These are phyloP conservation scores for Gallinago jamesoni DNA, from an alignment of 2,113 vertebrate genomes.

Conservation along the genomic window DNA sequence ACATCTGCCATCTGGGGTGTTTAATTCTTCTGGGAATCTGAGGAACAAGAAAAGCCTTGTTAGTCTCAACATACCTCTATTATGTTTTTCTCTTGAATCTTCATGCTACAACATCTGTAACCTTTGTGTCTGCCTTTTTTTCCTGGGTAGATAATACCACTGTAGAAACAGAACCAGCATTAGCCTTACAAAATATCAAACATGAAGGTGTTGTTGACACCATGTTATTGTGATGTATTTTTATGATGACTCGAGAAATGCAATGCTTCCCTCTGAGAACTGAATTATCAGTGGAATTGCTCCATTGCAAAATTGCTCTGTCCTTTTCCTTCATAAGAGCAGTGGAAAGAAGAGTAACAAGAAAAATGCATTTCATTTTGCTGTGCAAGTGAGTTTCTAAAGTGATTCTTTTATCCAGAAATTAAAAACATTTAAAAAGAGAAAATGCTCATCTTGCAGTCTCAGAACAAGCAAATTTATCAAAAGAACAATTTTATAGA, in stretches of 20 bases:
- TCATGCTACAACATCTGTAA: neutral
- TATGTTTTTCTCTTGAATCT: neutral
- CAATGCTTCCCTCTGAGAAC: neutral
- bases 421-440: slow-evolving; percentile 14
- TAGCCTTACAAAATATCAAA: neutral
- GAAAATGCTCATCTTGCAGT: neutral
- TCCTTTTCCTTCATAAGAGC: neutral
- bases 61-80: neutral
- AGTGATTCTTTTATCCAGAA: neutral
- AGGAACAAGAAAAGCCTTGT: neutral
- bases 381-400: neutral
- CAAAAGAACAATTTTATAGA: neutral
- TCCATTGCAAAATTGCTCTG: neutral
- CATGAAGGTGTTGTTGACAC: neutral
- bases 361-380: slow-evolving; percentile 50
- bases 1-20: neutral
- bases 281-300: neutral
- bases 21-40: neutral
- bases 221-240: neutral
- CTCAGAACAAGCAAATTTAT: neutral
- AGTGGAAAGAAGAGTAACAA: neutral
- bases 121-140: neutral
- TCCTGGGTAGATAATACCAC: neutral
- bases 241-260: neutral
- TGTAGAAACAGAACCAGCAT: neutral